These are phyloP conservation scores for Delphinapterus leucas DNA, from an alignment of 2,113 vertebrate genomes.

Conservation along the genomic window DNA sequence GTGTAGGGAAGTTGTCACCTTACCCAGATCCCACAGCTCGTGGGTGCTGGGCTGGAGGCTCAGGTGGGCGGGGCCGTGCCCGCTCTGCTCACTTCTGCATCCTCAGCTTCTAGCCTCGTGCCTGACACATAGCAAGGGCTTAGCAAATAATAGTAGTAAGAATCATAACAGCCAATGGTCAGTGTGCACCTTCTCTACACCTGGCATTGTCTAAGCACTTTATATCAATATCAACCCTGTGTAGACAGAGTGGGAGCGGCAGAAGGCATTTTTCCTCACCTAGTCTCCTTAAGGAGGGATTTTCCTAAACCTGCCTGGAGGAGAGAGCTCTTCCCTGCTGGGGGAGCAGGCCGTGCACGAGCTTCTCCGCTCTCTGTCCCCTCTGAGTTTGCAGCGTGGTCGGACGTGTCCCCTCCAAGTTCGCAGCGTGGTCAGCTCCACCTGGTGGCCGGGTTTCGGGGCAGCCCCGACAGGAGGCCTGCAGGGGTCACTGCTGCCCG, in stretches of 20 bases:
- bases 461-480: accelerated
- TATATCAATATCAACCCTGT: accelerated
- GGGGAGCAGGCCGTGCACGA: accelerated
- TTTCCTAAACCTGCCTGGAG: neutral
- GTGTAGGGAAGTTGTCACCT: neutral
- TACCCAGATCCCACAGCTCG: accelerated
- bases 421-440: accelerated
- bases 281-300: neutral
- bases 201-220: no score
- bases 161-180: accelerated
- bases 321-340: accelerated
- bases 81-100: accelerated
- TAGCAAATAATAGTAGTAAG: accelerated
- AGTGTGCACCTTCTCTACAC: accelerated
- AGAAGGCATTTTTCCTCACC: accelerated
- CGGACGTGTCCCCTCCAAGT: neutral
- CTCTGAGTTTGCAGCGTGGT: accelerated
- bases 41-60: accelerated
- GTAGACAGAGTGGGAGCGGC: accelerated
- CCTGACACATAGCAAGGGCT: neutral
- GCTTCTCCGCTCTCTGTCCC: accelerated
- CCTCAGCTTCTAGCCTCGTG: neutral
- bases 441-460: accelerated
- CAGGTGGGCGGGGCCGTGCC: accelerated
- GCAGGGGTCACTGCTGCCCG: accelerated